phyloP scores from a whole-genome alignment of 2,888 invertebrate genomes.

The Octodonta nipae region DNA sequence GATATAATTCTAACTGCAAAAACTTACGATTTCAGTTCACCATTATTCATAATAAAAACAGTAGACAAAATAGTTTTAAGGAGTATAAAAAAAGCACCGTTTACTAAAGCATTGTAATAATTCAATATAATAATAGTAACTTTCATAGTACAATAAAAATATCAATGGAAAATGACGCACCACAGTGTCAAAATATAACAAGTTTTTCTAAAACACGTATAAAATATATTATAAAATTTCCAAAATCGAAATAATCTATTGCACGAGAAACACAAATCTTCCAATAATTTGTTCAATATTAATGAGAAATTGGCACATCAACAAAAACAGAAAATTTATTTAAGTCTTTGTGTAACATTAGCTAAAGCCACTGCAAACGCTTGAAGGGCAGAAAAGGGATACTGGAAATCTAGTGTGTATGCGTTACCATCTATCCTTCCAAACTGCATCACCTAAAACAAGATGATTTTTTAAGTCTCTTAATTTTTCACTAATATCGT shows the following conservation, averaged over 20 bases:
- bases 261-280: conserved; percentile 8
- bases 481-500: background rate
- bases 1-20: no score
- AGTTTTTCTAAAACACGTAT: conserved; percentile 17
- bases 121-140: conserved; percentile 11
- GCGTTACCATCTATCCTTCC: conserved; percentile 97
- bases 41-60: conserved; percentile 1
- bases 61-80: background rate
- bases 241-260: conserved; percentile 8
- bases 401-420: conserved; percentile 96
- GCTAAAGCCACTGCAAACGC: conserved; percentile 97
- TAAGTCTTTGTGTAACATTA: conserved; percentile 87
- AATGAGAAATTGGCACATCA: conserved; percentile 16
- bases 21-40: background rate
- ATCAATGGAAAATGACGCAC: conserved; percentile 13
- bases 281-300: conserved; percentile 1
- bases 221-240: conserved; percentile 16
- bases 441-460: conserved; percentile 91
- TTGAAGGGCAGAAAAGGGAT: conserved; percentile 95
- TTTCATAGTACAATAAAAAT: conserved; percentile 18
- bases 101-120: conserved; percentile 3
- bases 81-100: conserved; percentile 2
- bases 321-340: conserved; percentile 38
- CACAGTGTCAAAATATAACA: conserved; percentile 13
- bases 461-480: background rate